Evolutionary conservation across 2,888 invertebrate species (phyloP).

Genomic region (Tridacna gigas): DNA sequence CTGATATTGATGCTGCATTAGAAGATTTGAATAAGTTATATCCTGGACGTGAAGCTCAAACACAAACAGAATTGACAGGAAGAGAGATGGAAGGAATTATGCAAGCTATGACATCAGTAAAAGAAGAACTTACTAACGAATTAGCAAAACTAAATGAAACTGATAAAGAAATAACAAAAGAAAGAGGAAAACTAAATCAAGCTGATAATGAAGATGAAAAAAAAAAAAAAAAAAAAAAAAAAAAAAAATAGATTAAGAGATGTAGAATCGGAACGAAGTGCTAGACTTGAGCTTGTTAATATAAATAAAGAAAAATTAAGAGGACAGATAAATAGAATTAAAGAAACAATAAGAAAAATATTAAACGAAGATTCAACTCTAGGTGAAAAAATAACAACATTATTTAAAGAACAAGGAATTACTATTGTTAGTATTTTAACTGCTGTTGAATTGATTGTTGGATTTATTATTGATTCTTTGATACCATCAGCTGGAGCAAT

Average conservation of each 20-base stretch:
- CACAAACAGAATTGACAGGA: slow-evolving; percentile 40
- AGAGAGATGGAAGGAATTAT: slow-evolving; percentile 45
- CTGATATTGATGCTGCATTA: slow-evolving; percentile 33
- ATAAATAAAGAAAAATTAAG: too few relatives aligned
- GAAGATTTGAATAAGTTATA: slow-evolving; percentile 11
- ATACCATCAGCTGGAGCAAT: slow-evolving; percentile 28
- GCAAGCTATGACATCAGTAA: slow-evolving; percentile 48
- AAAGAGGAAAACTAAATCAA: too few relatives aligned
- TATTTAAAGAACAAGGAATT: slow-evolving; percentile 54
- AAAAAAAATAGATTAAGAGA: too few relatives aligned
- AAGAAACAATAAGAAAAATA: too few relatives aligned
- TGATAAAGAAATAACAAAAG: slow-evolving; percentile 35
- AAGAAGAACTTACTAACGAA: slow-evolving; percentile 45
- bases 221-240: too few relatives aligned
- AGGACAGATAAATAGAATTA: too few relatives aligned
- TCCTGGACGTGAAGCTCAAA: slow-evolving; percentile 11
- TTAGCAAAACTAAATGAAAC: too few relatives aligned
- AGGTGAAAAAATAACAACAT: slow-evolving; percentile 39
- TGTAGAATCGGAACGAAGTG: too few relatives aligned
- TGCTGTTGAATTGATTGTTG: slow-evolving; percentile 50
- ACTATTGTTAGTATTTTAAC: slow-evolving; percentile 49
- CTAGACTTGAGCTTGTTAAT: too few relatives aligned
- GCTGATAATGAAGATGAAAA: too few relatives aligned
- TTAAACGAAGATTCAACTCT: slow-evolving; percentile 44
- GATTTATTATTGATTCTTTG: slow-evolving; percentile 45